Conservation (phyloP, 2,113 vertebrate genomes). For the Urocitellus parryii region DNA sequence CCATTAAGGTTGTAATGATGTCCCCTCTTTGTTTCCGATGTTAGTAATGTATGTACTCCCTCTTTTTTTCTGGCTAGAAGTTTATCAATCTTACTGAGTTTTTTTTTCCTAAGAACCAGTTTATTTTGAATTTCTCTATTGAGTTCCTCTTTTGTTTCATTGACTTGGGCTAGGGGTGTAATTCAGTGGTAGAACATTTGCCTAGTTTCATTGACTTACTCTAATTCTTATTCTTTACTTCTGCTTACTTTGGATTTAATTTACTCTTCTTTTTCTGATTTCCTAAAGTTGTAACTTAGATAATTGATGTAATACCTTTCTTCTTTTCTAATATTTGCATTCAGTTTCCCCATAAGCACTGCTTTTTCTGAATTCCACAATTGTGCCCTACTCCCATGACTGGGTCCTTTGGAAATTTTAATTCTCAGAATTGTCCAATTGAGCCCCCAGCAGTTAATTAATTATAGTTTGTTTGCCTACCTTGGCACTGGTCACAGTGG, state of each 20-base stretch:
- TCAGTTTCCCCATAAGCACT: not conserved
- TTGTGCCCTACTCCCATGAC: not conserved
- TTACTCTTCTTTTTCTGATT: no score
- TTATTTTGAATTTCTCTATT: not conserved
- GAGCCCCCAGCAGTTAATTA: not conserved
- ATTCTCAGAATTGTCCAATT: not conserved
- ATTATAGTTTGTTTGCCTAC: not conserved
- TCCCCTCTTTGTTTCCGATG: not conserved
- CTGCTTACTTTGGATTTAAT: no score
- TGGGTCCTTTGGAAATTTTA: not conserved
- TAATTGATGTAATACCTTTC: no score
- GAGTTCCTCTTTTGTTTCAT: not conserved
- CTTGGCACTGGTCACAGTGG: not conserved
- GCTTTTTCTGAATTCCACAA: not conserved
- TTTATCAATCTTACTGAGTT: not conserved
- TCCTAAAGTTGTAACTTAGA: no score
- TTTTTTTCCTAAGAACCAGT: no score
- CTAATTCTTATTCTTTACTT: no score
- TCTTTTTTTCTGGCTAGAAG: not conserved
- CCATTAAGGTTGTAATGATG: no score
- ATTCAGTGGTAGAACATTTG: no score
- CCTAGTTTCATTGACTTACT: no score
- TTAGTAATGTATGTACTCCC: not conserved
- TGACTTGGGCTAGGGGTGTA: not conserved
- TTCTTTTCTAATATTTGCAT: not conserved